These are phyloP conservation scores for Miichthys miiuy DNA, from an alignment of 2,797 vertebrate genomes.

Conservation along the genomic window DNA sequence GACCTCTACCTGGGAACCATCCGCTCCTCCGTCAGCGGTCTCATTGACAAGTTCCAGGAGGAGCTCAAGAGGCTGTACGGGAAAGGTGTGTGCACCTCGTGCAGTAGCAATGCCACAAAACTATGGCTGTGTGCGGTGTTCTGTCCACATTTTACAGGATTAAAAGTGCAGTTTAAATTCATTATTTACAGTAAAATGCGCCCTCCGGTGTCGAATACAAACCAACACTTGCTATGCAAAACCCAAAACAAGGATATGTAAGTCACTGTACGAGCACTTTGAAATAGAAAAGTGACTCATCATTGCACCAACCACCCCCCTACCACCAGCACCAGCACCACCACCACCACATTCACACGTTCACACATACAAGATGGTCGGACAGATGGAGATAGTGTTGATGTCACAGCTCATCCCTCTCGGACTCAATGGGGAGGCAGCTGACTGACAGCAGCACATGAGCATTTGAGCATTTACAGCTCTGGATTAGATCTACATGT, in stretches of 20 bases:
- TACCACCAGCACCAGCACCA: too few relatives aligned
- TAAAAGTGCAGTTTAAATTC: too few relatives aligned
- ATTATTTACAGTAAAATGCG: background rate
- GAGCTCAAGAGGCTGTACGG: constrained; percentile 83
- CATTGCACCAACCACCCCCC: constrained; percentile 4
- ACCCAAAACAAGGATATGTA: constrained; percentile 40
- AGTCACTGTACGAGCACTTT: constrained; percentile 54
- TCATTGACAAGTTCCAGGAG: constrained; percentile 82
- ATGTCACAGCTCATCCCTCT: constrained; percentile 47
- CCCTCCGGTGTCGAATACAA: background rate
- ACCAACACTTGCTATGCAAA: constrained; percentile 8
- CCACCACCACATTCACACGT: constrained; percentile 8
- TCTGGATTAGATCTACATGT: constrained; percentile 44
- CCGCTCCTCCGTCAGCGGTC: constrained; percentile 79
- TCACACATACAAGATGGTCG: constrained; percentile 48
- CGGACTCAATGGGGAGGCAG: constrained; percentile 25
- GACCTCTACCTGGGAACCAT: constrained; percentile 84
- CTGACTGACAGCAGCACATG: constrained; percentile 73
- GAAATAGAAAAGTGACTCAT: constrained; percentile 70
- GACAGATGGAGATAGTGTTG: constrained; percentile 66
- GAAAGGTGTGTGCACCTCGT: constrained; percentile 75
- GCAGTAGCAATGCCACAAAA: too few relatives aligned
- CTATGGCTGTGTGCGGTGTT: too few relatives aligned
- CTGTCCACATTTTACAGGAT: too few relatives aligned
- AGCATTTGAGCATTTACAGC: constrained; percentile 39